Conservation (phyloP, 2,888 invertebrate genomes). For the Drosophila aldrichi region DNA sequence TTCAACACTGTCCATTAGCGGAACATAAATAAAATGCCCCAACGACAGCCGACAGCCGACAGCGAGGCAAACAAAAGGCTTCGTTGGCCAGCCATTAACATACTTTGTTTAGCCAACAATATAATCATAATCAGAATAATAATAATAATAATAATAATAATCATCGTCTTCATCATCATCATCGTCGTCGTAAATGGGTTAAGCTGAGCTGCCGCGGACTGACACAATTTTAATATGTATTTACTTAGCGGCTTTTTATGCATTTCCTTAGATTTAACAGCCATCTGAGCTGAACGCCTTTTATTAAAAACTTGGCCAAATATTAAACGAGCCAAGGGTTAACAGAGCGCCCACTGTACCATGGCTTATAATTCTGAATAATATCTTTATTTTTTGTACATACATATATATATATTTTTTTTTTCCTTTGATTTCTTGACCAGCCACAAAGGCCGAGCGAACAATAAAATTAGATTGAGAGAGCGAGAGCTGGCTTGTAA, state of each 20-base stretch:
- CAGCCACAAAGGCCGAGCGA: conserved; percentile 52
- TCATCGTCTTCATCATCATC: background rate
- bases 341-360: conserved; percentile 33
- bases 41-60: conserved; percentile 11
- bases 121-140: conserved; percentile 62
- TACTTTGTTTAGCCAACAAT: conserved; percentile 66
- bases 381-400: conserved; percentile 63
- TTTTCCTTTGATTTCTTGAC: conserved; percentile 24
- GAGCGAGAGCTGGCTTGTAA: conserved; percentile 31
- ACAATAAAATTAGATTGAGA: conserved; percentile 65
- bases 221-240: conserved; percentile 73
- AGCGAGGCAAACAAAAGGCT: conserved; percentile 29
- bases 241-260: conserved; percentile 71
- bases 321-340: conserved; percentile 69
- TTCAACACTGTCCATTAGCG: conserved; percentile 71
- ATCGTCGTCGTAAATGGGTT: conserved; percentile 62
- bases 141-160: conserved; percentile 56
- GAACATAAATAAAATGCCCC: conserved; percentile 64
- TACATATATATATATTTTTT: conserved; percentile 14
- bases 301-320: conserved; percentile 69
- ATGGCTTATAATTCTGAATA: conserved; percentile 70
- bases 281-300: conserved; percentile 19
- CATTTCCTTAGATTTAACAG: conserved; percentile 66
- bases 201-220: conserved; percentile 44
- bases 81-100: conserved; percentile 58